These are phyloP conservation scores for Hirundichthys speculiger DNA, from an alignment of 2,113 vertebrate genomes.

Conservation along the genomic window DNA sequence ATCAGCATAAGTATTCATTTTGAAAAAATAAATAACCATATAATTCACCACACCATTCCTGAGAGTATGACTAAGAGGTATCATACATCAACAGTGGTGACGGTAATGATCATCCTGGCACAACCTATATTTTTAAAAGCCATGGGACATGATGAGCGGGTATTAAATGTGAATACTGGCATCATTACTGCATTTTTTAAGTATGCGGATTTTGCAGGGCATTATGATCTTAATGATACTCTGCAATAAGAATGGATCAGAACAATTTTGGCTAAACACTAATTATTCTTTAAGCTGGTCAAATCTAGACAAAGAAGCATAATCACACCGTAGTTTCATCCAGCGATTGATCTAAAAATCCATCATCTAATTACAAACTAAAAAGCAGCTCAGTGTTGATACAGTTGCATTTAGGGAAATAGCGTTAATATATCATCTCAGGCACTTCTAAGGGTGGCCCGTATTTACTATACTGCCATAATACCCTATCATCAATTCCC, in stretches of 20 bases:
- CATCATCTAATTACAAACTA: constrained; percentile 72
- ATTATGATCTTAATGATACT: constrained; percentile 30
- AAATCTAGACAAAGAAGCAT: constrained; percentile 37
- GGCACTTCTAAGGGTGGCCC: constrained; percentile 66
- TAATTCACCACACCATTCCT: constrained; percentile 2
- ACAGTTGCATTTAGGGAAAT: constrained; percentile 59
- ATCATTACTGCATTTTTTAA: constrained; percentile 27
- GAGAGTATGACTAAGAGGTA: neutral
- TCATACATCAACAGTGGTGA: neutral
- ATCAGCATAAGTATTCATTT: too few species aligned
- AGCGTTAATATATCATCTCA: constrained; percentile 56
- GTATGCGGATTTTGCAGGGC: constrained; percentile 24
- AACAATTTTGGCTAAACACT: constrained; percentile 38
- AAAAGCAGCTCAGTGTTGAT: constrained; percentile 61
- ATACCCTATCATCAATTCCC: constrained; percentile 70
- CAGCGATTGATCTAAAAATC: constrained; percentile 57
- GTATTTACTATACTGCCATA: constrained; percentile 61
- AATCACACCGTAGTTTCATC: constrained; percentile 32
- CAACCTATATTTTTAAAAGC: constrained; percentile 27
- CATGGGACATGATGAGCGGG: constrained; percentile 6
- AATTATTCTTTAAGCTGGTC: constrained; percentile 50
- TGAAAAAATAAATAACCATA: too few species aligned
- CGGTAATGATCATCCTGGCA: neutral
- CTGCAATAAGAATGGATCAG: constrained; percentile 17
- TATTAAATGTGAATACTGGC: constrained; percentile 7